Evolutionary conservation across 2,113 vertebrate species (phyloP), one percentile per base, ranked within the genome.

Genomic region (Muntiacus muntjak): DNA sequence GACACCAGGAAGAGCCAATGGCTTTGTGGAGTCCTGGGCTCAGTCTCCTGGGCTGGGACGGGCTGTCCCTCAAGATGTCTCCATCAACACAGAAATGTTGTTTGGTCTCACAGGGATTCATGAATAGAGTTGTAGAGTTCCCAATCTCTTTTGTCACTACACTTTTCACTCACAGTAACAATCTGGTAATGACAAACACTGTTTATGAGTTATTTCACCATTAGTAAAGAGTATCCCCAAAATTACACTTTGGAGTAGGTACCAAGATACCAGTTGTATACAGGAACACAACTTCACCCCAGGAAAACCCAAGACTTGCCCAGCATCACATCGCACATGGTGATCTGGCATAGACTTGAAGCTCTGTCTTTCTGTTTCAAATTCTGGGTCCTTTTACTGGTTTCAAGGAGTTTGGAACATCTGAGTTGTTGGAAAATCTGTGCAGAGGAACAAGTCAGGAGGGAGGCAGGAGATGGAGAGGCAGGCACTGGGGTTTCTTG

Each of bases 261-360:
- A 17, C 11, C 36, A n/a, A 54, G 71, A 43, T 3, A 83, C 3
- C 23, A 14, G 1, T 8, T 79, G 5, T 21, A 19, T 7, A 50
- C 25, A 88, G 50, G 19, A 58, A 7, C 52, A 76, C 21, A 33
- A 36, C 36, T 74, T 45, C 15, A 9, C 13, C n/a, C 14, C 10
- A 28, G 17, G 28, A 6, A 74, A 43, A 30, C 33, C 16, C 16
- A 23, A 60, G 50, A 74, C 15, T 52, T 13, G 21, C n/a, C 67
- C 10, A 52, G 6, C 0, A 7, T 47, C 21, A 5, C 2, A 0
- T 26, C 64, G 25, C 71, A 89, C 45, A 10, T 1, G 1, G 5
- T 3, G 13, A 33, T 25, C 15, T 17, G 45, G 36, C 33, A 57
- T 19, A 58, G 28, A 33, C 13, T 55, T 60, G 26, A 21, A 52